phyloP scores from a whole-genome alignment of 1,140 invertebrate genomes.

The Lethrus apterus region DNA sequence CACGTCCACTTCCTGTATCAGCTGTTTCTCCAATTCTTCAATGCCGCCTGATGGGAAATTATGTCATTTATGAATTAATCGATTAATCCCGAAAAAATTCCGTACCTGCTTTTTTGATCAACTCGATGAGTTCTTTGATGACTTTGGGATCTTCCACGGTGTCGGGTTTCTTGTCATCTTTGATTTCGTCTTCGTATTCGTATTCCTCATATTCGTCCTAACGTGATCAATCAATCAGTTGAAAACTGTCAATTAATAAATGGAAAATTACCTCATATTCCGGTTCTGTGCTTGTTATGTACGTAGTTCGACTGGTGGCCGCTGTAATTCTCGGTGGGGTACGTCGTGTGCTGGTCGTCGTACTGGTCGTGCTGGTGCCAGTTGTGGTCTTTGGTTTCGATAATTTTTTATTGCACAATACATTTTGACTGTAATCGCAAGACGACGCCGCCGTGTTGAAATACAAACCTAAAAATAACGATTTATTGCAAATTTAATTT shows the following conservation, averaged over 20 bases:
- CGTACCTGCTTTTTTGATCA: conserved; percentile 72
- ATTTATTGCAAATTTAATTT: not conserved
- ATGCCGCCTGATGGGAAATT: conserved; percentile 52
- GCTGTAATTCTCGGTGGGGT: conserved; percentile 36
- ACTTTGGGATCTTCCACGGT: conserved; percentile 71
- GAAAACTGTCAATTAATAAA: not conserved
- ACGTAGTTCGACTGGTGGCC: conserved; percentile 39
- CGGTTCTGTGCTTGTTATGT: conserved; percentile 32
- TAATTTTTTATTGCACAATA: conserved; percentile 61
- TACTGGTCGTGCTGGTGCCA: conserved; percentile 36
- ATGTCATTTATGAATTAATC: conserved; percentile 12
- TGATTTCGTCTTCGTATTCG: conserved; percentile 52
- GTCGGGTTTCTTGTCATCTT: conserved; percentile 36
- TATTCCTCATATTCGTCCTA: conserved; percentile 47
- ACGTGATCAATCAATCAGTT: conserved; percentile 24
- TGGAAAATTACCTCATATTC: conserved; percentile 20
- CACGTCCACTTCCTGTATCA: conserved; percentile 51
- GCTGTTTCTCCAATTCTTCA: conserved; percentile 72
- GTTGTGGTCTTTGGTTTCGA: conserved; percentile 41
- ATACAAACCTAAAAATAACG: conserved; percentile 56
- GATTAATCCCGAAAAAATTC: conserved; percentile 16
- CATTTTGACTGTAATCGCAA: conserved; percentile 85
- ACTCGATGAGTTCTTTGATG: conserved; percentile 73
- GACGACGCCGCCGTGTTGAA: conserved; percentile 89
- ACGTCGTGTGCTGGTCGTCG: conserved; percentile 38